Conservation (phyloP, 1,140 invertebrate genomes). For the Patella vulgata region DNA sequence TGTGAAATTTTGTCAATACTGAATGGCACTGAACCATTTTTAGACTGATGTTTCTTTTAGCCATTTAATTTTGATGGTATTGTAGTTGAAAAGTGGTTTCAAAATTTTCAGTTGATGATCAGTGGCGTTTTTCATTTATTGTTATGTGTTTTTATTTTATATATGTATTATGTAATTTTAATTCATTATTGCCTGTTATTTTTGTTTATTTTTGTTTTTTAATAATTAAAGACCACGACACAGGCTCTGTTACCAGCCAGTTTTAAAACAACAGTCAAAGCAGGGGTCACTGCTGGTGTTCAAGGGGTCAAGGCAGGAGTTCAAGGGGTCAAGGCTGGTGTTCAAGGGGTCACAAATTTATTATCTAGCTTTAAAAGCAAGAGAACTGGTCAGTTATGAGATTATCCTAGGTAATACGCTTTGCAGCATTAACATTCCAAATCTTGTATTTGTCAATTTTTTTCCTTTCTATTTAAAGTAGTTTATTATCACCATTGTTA, state of each 20-base stretch:
- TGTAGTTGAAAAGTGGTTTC: too few species aligned
- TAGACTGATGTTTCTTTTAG: too few species aligned
- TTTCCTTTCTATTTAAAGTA: background rate
- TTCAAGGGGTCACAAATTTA: slow-evolving; percentile 46
- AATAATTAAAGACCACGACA: slow-evolving; percentile 9
- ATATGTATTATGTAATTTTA: too few species aligned
- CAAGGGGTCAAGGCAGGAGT: slow-evolving; percentile 34
- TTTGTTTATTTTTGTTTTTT: slow-evolving; percentile 10
- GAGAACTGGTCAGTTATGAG: slow-evolving; percentile 13
- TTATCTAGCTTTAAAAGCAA: slow-evolving; percentile 43
- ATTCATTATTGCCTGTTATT: too few species aligned
- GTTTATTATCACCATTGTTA: background rate
- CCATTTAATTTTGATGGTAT: too few species aligned
- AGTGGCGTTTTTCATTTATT: too few species aligned
- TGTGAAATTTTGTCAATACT: too few species aligned
- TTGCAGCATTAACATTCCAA: background rate
- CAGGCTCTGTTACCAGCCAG: slow-evolving; percentile 21
- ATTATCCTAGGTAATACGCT: slow-evolving; percentile 5
- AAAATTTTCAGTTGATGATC: too few species aligned
- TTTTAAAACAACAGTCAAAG: slow-evolving; percentile 30
- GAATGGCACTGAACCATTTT: too few species aligned
- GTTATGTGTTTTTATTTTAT: too few species aligned
- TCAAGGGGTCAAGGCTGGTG: slow-evolving; percentile 42
- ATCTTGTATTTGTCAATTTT: background rate
- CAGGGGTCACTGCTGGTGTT: slow-evolving; percentile 44